A percentile compares a stretch with the other conserved stretches of the same genome.
These are phyloP conservation scores for Halcyon smyrnensis DNA, from an alignment of 2,797 vertebrate genomes.

Conservation along the genomic window DNA sequence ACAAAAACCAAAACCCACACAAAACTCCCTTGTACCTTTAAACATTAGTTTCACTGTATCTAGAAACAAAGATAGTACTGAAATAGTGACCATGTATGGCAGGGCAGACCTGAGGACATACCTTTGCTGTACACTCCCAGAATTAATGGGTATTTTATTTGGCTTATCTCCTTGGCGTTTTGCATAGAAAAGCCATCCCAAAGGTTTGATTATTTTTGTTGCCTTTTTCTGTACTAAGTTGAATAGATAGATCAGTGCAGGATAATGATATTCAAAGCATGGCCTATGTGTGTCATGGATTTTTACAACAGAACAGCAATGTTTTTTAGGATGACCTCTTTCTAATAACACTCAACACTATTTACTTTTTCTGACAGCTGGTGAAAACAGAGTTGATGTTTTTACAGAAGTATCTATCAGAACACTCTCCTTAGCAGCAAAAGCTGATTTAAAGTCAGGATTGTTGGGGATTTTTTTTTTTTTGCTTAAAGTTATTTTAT, in stretches of 20 bases:
- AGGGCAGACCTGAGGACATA: background rate
- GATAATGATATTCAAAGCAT: background rate
- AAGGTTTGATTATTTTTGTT: background rate
- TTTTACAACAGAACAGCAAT: background rate
- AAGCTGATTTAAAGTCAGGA: background rate
- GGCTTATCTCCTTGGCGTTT: background rate
- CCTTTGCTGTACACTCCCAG: background rate
- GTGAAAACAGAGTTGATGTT: background rate
- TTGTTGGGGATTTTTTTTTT: background rate
- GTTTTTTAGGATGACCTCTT: background rate
- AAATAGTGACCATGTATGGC: background rate
- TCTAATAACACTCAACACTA: background rate
- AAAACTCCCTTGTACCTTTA: background rate
- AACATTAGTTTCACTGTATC: background rate
- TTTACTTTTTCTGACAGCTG: conserved; percentile 20
- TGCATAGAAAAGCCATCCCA: background rate
- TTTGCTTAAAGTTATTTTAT: background rate
- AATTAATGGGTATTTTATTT: background rate
- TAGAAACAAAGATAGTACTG: background rate
- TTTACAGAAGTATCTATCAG: background rate
- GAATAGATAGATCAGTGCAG: background rate
- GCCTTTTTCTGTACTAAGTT: background rate
- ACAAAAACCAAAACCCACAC: background rate
- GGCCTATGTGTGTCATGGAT: background rate
- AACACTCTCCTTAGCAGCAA: background rate